Conservation (phyloP, 2,888 invertebrate species). For the Lasioglossum calceatum region DNA sequence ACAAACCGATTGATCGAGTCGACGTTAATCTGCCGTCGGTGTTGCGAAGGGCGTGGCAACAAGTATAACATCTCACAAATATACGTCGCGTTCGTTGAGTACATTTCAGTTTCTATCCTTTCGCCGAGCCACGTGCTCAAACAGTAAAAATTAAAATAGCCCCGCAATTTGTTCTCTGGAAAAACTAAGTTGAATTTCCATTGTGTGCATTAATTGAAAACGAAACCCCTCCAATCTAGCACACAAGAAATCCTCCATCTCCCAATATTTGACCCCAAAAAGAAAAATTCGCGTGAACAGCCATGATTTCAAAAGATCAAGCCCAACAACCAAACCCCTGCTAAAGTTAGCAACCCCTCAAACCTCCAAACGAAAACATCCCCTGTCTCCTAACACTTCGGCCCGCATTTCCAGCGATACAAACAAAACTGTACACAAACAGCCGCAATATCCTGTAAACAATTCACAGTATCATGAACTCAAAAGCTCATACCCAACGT, state of each 20-base stretch:
- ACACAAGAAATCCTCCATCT: background rate
- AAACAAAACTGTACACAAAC: no score
- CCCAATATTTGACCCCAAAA: background rate
- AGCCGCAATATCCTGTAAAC: background rate
- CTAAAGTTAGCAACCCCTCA: background rate
- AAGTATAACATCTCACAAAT: background rate
- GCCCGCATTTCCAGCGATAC: background rate
- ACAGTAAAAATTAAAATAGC: background rate
- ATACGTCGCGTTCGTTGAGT: background rate
- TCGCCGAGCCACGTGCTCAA: background rate
- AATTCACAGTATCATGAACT: background rate
- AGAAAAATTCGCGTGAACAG: background rate
- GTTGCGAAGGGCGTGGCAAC: conserved; percentile 10
- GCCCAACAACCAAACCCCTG: background rate
- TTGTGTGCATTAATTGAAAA: no score
- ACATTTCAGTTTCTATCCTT: background rate
- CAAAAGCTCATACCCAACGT: background rate
- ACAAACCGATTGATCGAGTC: conserved; percentile 21
- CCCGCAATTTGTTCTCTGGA: no score
- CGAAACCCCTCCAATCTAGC: no score
- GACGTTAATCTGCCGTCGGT: conserved; percentile 1
- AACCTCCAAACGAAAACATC: background rate
- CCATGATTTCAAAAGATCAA: background rate
- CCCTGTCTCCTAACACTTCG: background rate
- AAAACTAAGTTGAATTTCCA: no score